phyloP scores from a whole-genome alignment of 1,140 invertebrate species.

The Andricus grossulariae region DNA sequence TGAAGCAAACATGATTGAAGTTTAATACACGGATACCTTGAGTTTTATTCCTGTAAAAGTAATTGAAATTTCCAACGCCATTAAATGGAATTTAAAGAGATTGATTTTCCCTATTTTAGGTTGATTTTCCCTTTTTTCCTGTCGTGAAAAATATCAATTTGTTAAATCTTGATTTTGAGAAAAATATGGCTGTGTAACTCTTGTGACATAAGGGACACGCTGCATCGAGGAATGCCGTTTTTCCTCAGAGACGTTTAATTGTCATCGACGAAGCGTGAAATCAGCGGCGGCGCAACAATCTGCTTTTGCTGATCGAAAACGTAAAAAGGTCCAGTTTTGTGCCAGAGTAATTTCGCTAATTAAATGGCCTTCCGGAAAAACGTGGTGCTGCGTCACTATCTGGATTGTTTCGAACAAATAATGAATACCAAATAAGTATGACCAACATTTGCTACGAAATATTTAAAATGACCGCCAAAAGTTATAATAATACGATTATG shows the following conservation, averaged over 20 bases:
- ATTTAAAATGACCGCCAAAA: too few relatives aligned
- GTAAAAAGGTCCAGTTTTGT: neutral
- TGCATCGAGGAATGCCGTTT: slow-evolving; percentile 9
- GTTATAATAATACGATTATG: too few relatives aligned
- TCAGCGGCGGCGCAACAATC: slow-evolving; percentile 1
- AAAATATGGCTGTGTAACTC: neutral
- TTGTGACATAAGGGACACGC: neutral
- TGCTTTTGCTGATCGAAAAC: neutral
- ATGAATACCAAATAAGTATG: too few relatives aligned
- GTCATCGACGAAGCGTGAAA: slow-evolving; percentile 23
- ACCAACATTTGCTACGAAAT: too few relatives aligned
- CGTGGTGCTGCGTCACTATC: neutral
- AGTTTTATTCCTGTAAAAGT: too few relatives aligned
- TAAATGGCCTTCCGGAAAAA: slow-evolving; percentile 12
- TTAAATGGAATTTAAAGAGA: neutral
- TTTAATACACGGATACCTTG: too few relatives aligned
- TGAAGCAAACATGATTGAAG: too few relatives aligned
- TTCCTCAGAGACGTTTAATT: slow-evolving; percentile 20
- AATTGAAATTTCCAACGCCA: too few relatives aligned
- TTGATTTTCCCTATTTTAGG: neutral
- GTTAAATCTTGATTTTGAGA: neutral
- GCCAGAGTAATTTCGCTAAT: slow-evolving; percentile 19
- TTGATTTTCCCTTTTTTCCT: neutral
- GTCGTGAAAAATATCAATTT: slow-evolving; percentile 1
- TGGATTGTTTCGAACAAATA: neutral